Conservation (phyloP, 2,113 vertebrate species). For the Arvicanthis niloticus region DNA sequence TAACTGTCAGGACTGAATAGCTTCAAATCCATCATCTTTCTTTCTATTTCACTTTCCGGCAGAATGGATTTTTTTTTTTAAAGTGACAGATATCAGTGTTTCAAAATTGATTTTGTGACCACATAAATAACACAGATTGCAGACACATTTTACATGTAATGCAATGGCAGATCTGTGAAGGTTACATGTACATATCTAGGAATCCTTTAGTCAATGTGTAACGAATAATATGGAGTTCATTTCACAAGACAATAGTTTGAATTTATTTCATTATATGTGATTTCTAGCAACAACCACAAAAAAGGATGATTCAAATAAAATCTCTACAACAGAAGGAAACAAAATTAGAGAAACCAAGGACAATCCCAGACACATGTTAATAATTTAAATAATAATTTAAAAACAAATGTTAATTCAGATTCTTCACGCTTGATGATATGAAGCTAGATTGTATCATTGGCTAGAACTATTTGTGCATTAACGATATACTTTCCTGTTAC, state of each 20-base stretch:
- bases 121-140: constrained; percentile 67
- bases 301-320: not conserved
- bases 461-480: not conserved
- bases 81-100: constrained; percentile 65
- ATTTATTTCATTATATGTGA: constrained; percentile 54
- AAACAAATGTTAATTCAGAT: not conserved
- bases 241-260: not conserved
- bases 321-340: constrained; percentile 10
- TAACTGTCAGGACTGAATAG: constrained; percentile 40
- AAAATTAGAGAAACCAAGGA: not conserved
- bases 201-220: constrained; percentile 28
- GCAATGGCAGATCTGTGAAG: constrained; percentile 27
- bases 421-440: not conserved
- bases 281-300: not conserved
- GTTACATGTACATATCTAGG: constrained; percentile 9
- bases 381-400: not conserved
- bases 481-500: not conserved
- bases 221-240: not conserved
- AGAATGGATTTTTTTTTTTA: not conserved
- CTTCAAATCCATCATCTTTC: constrained; percentile 54
- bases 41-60: constrained; percentile 55
- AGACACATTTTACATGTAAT: constrained; percentile 54
- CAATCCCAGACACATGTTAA: not conserved
- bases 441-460: not conserved
- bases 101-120: constrained; percentile 66